Conservation (phyloP, 2,888 invertebrate species). For the Erynnis tages region DNA sequence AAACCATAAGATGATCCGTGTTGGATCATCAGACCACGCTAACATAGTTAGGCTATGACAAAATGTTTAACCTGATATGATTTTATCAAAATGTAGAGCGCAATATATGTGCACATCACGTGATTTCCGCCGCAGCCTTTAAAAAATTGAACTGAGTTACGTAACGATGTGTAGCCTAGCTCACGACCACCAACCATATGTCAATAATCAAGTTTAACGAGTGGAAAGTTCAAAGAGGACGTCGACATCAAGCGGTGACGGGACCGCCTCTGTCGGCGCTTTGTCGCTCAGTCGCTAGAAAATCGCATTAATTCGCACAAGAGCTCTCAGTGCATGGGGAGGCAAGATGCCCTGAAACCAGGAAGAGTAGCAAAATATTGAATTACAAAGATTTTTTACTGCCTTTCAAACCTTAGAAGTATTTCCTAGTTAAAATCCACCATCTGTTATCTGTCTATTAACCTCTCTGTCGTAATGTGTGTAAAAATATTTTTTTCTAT, state of each 20-base stretch:
- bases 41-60: too few relatives aligned
- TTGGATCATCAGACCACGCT: too few relatives aligned
- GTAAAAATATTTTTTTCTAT: too few relatives aligned
- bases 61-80: too few relatives aligned
- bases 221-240: slow-evolving; percentile 75
- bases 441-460: neutral
- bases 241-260: slow-evolving; percentile 48
- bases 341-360: slow-evolving; percentile 44
- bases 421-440: neutral
- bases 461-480: too few relatives aligned
- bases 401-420: neutral
- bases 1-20: too few relatives aligned
- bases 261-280: slow-evolving; percentile 48
- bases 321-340: slow-evolving; percentile 49
- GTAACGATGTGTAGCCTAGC: slow-evolving; percentile 44
- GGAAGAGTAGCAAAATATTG: slow-evolving; percentile 46
- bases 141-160: slow-evolving; percentile 41
- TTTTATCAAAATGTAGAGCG: too few relatives aligned
- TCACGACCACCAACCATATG: slow-evolving; percentile 46
- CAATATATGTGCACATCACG: neutral
- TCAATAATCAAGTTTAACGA: slow-evolving; percentile 73
- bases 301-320: slow-evolving; percentile 58
- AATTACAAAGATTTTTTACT: slow-evolving; percentile 16
- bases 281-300: slow-evolving; percentile 62
- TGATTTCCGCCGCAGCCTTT: slow-evolving; percentile 12